Percentiles rank a stretch among this genome's conserved stretches.
Conservation (phyloP, 2,113 vertebrate species). For the Silurus glanis region DNA sequence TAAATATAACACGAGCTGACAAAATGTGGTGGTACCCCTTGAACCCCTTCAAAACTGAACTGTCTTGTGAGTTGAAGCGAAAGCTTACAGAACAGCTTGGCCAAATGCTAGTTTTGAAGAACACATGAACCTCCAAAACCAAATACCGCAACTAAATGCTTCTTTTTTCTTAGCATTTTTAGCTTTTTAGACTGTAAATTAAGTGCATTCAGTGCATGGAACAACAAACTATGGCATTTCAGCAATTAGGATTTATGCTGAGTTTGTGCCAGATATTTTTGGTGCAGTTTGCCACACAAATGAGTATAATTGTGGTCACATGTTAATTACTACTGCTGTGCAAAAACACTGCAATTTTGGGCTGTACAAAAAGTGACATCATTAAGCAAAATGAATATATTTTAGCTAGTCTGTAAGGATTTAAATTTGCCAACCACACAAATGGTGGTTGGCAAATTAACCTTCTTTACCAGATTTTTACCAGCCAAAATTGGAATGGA, state of each 20-base stretch:
- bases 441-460: no score
- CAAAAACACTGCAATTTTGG: not conserved
- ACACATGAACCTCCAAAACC: not conserved
- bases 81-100: not conserved
- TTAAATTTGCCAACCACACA: no score
- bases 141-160: not conserved
- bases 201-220: not conserved
- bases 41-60: not conserved
- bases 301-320: not conserved
- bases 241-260: not conserved
- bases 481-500: not conserved
- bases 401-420: not conserved
- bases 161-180: not conserved
- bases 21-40: not conserved
- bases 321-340: not conserved
- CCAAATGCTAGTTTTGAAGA: constrained; percentile 12
- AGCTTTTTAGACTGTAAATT: not conserved
- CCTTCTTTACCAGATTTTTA: no score
- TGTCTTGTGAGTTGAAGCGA: not conserved
- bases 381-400: not conserved
- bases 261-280: not conserved
- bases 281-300: not conserved
- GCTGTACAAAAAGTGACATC: not conserved
- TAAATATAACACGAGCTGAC: constrained; percentile 3
- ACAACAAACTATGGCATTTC: not conserved